Evolutionary conservation across 2,888 invertebrate genomes (phyloP).

Genomic region (Luffia ferchaultella): DNA sequence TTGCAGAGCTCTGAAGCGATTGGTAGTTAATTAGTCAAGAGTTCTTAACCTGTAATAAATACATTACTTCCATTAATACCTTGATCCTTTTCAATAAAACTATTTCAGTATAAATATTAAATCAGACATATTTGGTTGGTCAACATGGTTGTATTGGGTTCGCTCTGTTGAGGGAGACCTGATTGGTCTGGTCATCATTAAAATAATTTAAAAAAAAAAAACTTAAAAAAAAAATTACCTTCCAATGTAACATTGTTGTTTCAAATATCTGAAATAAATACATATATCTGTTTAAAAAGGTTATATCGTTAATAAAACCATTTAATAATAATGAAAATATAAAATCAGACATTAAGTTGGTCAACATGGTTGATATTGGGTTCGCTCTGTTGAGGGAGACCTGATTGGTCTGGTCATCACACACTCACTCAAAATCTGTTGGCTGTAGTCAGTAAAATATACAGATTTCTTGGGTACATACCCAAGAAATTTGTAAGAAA

Average conservation of each 20-base stretch:
- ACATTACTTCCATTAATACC: too few species aligned
- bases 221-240: slow-evolving; percentile 14
- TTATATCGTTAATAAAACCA: slow-evolving; percentile 8
- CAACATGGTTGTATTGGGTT: slow-evolving; percentile 43
- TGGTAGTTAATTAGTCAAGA: too few species aligned
- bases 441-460: too few species aligned
- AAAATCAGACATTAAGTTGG: slow-evolving; percentile 11
- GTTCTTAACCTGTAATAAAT: too few species aligned
- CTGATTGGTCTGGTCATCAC: slow-evolving; percentile 7
- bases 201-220: not conserved
- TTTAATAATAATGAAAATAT: not conserved
- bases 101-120: too few species aligned
- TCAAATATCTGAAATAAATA: not conserved
- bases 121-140: slow-evolving; percentile 34
- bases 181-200: slow-evolving; percentile 28
- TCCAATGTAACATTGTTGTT: too few species aligned
- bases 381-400: slow-evolving; percentile 10
- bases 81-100: too few species aligned
- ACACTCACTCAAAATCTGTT: too few species aligned
- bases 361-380: slow-evolving; percentile 19
- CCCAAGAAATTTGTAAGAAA: too few species aligned
- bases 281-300: slow-evolving; percentile 17
- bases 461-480: too few species aligned
- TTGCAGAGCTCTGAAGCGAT: too few species aligned
- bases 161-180: slow-evolving; percentile 37